Evolutionary conservation across 2,888 invertebrate species (phyloP).

Genomic region (Cataglyphis albicans): DNA sequence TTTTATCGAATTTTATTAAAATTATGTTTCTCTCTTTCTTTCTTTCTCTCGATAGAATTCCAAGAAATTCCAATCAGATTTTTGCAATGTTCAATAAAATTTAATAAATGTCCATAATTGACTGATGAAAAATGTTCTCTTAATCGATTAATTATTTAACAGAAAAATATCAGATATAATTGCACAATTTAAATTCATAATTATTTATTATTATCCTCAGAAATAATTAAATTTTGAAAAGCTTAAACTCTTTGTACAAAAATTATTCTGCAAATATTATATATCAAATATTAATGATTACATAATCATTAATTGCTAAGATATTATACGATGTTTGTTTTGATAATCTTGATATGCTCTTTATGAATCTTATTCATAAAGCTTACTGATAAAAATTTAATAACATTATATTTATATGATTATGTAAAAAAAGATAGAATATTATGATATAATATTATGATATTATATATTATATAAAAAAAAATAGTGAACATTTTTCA

Average conservation of each 20-base stretch:
- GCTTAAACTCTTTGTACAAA: not conserved
- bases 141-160: constrained; percentile 14
- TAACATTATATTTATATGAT: too few relatives aligned
- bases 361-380: too few relatives aligned
- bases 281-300: too few relatives aligned
- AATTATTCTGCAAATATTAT: not conserved
- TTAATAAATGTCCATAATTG: constrained; percentile 2
- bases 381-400: too few relatives aligned
- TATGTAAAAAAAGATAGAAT: too few relatives aligned
- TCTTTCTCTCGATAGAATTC: not conserved
- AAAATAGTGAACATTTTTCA: too few relatives aligned
- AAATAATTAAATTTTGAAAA: not conserved
- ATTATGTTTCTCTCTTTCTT: not conserved
- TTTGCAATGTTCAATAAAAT: not conserved
- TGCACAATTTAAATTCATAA: not conserved
- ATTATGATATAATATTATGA: too few relatives aligned
- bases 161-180: constrained; percentile 1
- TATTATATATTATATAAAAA: too few relatives aligned
- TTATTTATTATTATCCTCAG: not conserved
- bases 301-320: too few relatives aligned
- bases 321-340: too few relatives aligned
- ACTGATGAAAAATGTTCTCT: not conserved
- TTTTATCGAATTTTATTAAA: not conserved
- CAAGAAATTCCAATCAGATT: not conserved
- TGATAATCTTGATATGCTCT: too few relatives aligned